These are phyloP conservation scores for Acanthurus tractus DNA, from an alignment of 2,797 vertebrate species.

Conservation along the genomic window DNA sequence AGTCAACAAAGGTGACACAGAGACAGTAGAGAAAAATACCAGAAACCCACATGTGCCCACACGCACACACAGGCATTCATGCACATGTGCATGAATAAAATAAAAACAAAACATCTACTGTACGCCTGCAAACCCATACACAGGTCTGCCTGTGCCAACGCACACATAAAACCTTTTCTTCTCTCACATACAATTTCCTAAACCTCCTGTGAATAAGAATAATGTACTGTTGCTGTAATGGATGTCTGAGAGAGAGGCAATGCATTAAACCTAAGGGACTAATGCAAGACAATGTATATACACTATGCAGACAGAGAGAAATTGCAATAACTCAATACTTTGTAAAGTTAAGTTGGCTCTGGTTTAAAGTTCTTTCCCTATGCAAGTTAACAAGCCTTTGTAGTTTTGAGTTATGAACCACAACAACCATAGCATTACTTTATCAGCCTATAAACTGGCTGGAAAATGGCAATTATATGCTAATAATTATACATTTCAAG, in stretches of 20 bases:
- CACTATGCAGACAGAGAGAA: constrained; percentile 6
- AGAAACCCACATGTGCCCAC: constrained; percentile 49
- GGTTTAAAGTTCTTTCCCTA: constrained; percentile 2
- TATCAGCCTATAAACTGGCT: background rate
- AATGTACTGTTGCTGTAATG: constrained; percentile 61
- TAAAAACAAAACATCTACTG: constrained; percentile 38
- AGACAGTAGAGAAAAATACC: constrained; percentile 62
- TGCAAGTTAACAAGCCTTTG: constrained; percentile 15
- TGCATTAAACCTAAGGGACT: constrained; percentile 47
- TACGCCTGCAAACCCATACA: constrained; percentile 29
- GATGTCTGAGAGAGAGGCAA: constrained; percentile 43
- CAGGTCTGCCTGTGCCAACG: constrained; percentile 16
- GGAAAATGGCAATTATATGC: constrained; percentile 1
- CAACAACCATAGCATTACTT: constrained; percentile 3
- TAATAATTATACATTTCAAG: constrained; percentile 13
- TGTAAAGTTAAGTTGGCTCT: constrained; percentile 26
- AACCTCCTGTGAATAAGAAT: constrained; percentile 64
- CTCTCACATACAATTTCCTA: constrained; percentile 52
- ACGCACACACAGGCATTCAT: constrained; percentile 9
- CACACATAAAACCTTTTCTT: constrained; percentile 46
- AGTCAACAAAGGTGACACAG: constrained; percentile 85
- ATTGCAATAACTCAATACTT: constrained; percentile 35
- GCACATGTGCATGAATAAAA: constrained; percentile 55
- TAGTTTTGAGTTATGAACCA: constrained; percentile 17
- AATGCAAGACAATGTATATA: constrained; percentile 49